Conservation (phyloP, 2,797 vertebrate species). For the Melopsittacus undulatus region DNA sequence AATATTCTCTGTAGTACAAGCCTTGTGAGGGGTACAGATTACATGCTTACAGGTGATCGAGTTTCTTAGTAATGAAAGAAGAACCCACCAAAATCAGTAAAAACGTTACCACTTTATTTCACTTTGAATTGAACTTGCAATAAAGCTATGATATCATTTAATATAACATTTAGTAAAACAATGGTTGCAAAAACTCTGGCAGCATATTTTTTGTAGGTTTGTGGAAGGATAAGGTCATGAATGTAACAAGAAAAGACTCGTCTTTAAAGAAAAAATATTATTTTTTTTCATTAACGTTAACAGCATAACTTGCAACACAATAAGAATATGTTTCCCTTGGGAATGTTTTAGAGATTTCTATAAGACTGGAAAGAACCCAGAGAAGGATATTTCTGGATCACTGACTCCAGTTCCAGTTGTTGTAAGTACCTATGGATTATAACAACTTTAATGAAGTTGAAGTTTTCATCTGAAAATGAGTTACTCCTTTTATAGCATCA, state of each 20-base stretch:
- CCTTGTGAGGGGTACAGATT: not conserved
- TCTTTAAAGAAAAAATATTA: not conserved
- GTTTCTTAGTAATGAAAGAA: not conserved
- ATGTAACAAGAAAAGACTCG: not conserved
- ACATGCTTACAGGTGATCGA: not conserved
- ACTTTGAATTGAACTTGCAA: not conserved
- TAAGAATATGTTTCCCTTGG: not conserved
- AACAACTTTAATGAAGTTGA: not conserved
- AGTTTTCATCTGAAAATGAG: not conserved
- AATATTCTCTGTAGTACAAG: not conserved
- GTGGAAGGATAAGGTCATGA: not conserved
- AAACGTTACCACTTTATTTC: not conserved
- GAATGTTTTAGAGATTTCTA: not conserved
- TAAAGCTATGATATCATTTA: not conserved
- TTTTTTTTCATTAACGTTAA: not conserved
- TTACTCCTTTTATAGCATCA: not conserved
- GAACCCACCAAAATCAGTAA: not conserved
- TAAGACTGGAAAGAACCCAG: not conserved
- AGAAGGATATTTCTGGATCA: not conserved
- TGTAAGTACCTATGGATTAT: not conserved
- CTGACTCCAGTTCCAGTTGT: not conserved
- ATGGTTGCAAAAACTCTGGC: not conserved
- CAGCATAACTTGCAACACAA: not conserved
- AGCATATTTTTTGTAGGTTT: not conserved
- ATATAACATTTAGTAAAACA: not conserved